phyloP scores from a whole-genome alignment of 2,797 vertebrate species.

The Scleropages formosus region DNA sequence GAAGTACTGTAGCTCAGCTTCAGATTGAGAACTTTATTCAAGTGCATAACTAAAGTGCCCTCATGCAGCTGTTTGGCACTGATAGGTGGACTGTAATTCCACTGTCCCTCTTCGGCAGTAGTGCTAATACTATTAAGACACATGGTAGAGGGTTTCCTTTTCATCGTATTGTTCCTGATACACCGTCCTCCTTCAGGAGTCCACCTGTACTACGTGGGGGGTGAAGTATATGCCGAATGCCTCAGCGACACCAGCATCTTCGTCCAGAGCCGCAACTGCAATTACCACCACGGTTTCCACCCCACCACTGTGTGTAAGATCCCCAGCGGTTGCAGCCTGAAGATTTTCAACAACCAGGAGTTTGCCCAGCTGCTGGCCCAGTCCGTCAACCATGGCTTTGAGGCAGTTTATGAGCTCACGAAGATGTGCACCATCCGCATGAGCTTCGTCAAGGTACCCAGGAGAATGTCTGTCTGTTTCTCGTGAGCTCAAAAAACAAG shows the following conservation, averaged over 20 bases:
- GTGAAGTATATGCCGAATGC: slow-evolving; percentile 87
- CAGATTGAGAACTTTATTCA: too few relatives aligned
- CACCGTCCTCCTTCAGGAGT: slow-evolving; percentile 65
- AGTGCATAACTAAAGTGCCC: too few relatives aligned
- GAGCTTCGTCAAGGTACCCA: slow-evolving; percentile 85
- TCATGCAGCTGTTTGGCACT: too few relatives aligned
- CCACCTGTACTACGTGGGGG: slow-evolving; percentile 87
- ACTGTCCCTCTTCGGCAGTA: too few relatives aligned
- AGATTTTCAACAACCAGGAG: slow-evolving; percentile 91
- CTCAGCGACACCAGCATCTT: slow-evolving; percentile 90
- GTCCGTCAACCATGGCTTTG: slow-evolving; percentile 87
- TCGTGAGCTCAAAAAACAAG: too few relatives aligned
- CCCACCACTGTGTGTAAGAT: slow-evolving; percentile 90
- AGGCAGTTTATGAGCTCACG: slow-evolving; percentile 87
- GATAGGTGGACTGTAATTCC: too few relatives aligned
- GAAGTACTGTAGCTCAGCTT: too few relatives aligned
- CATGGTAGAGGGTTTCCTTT: neutral
- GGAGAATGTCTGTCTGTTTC: too few relatives aligned
- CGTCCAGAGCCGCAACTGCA: slow-evolving; percentile 89
- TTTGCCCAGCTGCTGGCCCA: slow-evolving; percentile 87
- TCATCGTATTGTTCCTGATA: neutral
- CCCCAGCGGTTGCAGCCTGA: slow-evolving; percentile 86
- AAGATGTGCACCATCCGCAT: slow-evolving; percentile 93
- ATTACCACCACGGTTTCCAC: slow-evolving; percentile 88
- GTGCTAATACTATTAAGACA: too few relatives aligned